Evolutionary conservation across 2,113 vertebrate genomes (phyloP).

Genomic region (Coryphaenoides rupestris): DNA sequence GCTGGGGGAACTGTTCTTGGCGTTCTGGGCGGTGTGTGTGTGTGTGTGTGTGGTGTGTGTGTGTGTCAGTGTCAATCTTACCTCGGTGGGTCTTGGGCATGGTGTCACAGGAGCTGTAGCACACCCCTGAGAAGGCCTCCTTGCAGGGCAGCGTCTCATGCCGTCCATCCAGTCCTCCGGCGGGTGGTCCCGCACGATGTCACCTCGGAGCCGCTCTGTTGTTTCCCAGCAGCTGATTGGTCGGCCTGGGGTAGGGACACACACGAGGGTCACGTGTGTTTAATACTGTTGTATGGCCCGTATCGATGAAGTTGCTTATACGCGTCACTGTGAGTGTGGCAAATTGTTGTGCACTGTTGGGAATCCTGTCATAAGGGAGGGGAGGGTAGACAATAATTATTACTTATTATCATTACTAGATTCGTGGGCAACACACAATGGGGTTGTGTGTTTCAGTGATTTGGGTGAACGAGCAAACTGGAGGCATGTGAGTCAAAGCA

Average conservation of each 20-base stretch:
- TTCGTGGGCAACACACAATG: too few relatives aligned
- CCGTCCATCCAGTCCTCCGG: conserved; percentile 92
- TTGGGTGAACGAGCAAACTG: too few relatives aligned
- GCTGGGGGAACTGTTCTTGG: too few relatives aligned
- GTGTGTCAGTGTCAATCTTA: conserved; percentile 62
- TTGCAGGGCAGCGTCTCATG: conserved; percentile 88
- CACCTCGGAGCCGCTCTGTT: conserved; percentile 87
- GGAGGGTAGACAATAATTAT: too few relatives aligned
- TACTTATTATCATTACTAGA: too few relatives aligned
- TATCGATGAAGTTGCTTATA: too few relatives aligned
- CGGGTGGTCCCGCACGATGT: conserved; percentile 78
- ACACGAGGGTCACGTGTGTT: background rate
- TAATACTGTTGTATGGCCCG: too few relatives aligned
- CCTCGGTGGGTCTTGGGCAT: conserved; percentile 96
- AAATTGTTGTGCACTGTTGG: too few relatives aligned
- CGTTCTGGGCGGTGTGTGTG: background rate
- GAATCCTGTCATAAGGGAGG: too few relatives aligned
- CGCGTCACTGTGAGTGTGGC: too few relatives aligned
- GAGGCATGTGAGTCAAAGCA: too few relatives aligned
- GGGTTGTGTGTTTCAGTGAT: too few relatives aligned
- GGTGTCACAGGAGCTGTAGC: conserved; percentile 95
- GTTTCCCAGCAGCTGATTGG: conserved; percentile 91
- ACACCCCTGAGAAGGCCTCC: conserved; percentile 90
- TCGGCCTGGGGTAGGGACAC: conserved; percentile 77
- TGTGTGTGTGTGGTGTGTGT: background rate